Evolutionary conservation across 2,797 vertebrate species (phyloP), one percentile per base, ranked within the genome.

Genomic region (Hybognathus amarus): DNA sequence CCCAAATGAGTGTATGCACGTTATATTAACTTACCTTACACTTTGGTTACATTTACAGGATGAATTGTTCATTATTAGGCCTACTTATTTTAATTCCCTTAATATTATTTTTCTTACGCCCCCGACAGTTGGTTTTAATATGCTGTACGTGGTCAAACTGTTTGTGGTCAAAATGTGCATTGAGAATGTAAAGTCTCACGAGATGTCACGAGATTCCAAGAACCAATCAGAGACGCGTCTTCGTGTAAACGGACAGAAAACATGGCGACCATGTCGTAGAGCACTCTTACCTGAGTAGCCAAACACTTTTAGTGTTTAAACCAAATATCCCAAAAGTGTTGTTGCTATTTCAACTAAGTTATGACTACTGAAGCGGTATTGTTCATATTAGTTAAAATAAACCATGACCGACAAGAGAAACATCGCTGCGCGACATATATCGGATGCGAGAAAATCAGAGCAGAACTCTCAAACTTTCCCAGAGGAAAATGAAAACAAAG

Each of bases 351-450:
- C 27, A 75, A 22, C n/a, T 8, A 38, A 64, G 45, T 66, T 69
- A 71, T 83, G 40, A 64, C 17, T 30, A 71, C 36, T 10, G 15
- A 40, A 27, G 36, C 12, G 9, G 47, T 63, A 20, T 27, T 76
- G 73, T 71, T 70, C 22, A 33, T 22, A 36, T 42, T 7, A 27
- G 68, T 33, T 40, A 1, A 76, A 67, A 63, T 20, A 79, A 86
- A 83, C 1, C 73, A 93, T 93, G 91, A 85, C 89, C 6, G 89
- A 89, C 59, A 45, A 42, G 45, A 85, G 33, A 81, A 79, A 64
- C 6, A 67, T 74, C 10, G 85, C 77, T 54, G 84, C 47, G 36
- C 45, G 76, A 27, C 38, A 36, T 30, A 56, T 45, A 7, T 6
- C 68, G 20, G 15, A 79, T 1, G 89, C 87, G 86, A 79, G 89